phyloP scores from a whole-genome alignment of 2,797 vertebrate species.

The Champsocephalus esox region DNA sequence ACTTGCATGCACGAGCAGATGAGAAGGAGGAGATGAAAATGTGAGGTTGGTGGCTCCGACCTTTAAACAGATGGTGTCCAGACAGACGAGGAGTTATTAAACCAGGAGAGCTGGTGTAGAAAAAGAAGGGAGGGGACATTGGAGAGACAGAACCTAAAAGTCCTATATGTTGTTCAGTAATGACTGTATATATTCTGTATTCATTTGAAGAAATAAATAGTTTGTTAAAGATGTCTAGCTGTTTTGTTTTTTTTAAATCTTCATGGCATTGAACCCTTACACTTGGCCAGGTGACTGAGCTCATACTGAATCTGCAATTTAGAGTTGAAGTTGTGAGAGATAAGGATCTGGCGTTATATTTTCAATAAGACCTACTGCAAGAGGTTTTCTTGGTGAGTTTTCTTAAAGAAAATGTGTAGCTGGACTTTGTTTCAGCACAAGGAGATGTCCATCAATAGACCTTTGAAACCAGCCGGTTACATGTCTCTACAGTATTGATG shows the following conservation, averaged over 20 bases:
- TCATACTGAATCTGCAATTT: not conserved
- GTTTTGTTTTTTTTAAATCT: not conserved
- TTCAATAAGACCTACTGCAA: too few relatives aligned
- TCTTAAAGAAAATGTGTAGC: not conserved
- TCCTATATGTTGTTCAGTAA: not conserved
- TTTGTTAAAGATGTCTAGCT: not conserved
- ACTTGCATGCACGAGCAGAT: constrained; percentile 33
- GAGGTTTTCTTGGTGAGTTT: not conserved
- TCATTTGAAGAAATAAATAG: not conserved
- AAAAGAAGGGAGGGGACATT: constrained; percentile 14
- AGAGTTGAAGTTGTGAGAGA: constrained; percentile 7
- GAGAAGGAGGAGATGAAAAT: constrained; percentile 47
- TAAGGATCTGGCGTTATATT: not conserved
- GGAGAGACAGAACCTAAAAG: constrained; percentile 19
- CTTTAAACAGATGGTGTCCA: constrained; percentile 73
- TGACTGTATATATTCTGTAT: not conserved
- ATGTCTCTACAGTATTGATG: too few relatives aligned
- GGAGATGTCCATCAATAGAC: not conserved
- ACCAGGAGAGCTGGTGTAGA: constrained; percentile 28
- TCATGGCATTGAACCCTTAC: not conserved
- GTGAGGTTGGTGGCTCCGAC: constrained; percentile 40
- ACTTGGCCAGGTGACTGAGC: not conserved
- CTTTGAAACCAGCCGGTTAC: not conserved
- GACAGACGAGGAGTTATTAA: constrained; percentile 46
- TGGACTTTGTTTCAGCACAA: constrained; percentile 1